Conservation (phyloP, 2,888 invertebrate genomes). For the Machimus rusticus region DNA sequence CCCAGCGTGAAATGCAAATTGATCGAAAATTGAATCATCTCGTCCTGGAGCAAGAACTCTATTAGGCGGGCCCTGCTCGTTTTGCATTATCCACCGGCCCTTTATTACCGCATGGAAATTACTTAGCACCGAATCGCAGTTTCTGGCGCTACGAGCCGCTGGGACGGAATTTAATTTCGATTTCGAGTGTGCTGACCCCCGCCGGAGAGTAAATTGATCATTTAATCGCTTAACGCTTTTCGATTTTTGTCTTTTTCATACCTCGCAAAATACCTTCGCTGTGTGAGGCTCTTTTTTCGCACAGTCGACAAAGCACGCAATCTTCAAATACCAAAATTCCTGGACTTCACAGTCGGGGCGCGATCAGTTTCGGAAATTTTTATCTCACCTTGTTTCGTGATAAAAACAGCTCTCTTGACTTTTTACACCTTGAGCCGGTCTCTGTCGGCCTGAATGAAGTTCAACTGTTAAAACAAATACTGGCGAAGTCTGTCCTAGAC, state of each 20-base stretch:
- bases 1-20: conserved; percentile 37
- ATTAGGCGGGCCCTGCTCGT: conserved; percentile 8
- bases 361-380: not conserved
- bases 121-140: not conserved
- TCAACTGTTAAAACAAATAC: conserved; percentile 37
- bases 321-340: conserved; percentile 2
- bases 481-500: not conserved
- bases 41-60: conserved; percentile 16
- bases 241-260: not conserved
- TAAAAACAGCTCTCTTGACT: not conserved
- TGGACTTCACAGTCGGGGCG: not conserved
- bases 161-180: conserved; percentile 29
- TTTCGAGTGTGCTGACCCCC: conserved; percentile 26
- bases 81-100: not conserved
- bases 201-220: conserved; percentile 29
- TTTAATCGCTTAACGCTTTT: conserved; percentile 33
- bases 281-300: not conserved
- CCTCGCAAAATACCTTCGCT: not conserved
- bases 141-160: not conserved
- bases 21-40: conserved; percentile 41
- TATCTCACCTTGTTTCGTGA: not conserved
- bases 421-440: conserved; percentile 22
- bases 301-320: conserved; percentile 3
- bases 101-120: not conserved
- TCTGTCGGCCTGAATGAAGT: not conserved